Percentiles rank a stretch among this genome's conserved stretches.
Evolutionary conservation across 2,113 vertebrate species (phyloP).

Genomic region (Nothobranchius kuhntae): DNA sequence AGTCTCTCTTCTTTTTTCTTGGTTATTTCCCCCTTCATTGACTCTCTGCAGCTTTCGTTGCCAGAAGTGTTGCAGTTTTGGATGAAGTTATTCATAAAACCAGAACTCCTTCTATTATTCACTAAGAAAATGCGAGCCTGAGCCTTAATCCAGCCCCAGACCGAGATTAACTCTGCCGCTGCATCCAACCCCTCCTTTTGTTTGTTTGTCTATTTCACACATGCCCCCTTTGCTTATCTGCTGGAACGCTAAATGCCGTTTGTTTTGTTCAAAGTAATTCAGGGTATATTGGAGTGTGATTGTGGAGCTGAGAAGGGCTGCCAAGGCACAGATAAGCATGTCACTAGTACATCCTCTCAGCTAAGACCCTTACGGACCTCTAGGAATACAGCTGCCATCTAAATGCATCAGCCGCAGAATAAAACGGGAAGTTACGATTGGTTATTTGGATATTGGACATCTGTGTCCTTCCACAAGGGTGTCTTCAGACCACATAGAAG

Average conservation of each 20-base stretch:
- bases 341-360: slow-evolving; percentile 40
- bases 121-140: slow-evolving; percentile 49
- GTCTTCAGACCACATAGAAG: slow-evolving; percentile 9
- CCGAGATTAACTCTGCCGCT: slow-evolving; percentile 66
- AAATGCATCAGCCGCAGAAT: slow-evolving; percentile 37
- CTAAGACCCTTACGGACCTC: slow-evolving; percentile 35
- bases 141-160: slow-evolving; percentile 62
- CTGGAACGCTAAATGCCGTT: slow-evolving; percentile 66
- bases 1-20: slow-evolving; percentile 43
- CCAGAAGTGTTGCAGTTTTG: slow-evolving; percentile 51
- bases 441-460: slow-evolving; percentile 39
- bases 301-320: slow-evolving; percentile 60
- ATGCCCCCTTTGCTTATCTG: slow-evolving; percentile 74
- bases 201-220: slow-evolving; percentile 77
- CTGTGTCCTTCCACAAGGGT: slow-evolving; percentile 37
- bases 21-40: slow-evolving; percentile 65
- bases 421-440: slow-evolving; percentile 30
- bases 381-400: slow-evolving; percentile 36
- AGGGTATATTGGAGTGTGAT: slow-evolving; percentile 67
- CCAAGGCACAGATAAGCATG: slow-evolving; percentile 65
- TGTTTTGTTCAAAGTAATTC: slow-evolving; percentile 76
- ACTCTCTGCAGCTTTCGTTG: slow-evolving; percentile 53
- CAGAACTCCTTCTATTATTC: slow-evolving; percentile 58
- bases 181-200: slow-evolving; percentile 53
- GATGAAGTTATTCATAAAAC: slow-evolving; percentile 54